Conservation (phyloP, 1,140 invertebrate genomes). For the Hyphantria cunea region DNA sequence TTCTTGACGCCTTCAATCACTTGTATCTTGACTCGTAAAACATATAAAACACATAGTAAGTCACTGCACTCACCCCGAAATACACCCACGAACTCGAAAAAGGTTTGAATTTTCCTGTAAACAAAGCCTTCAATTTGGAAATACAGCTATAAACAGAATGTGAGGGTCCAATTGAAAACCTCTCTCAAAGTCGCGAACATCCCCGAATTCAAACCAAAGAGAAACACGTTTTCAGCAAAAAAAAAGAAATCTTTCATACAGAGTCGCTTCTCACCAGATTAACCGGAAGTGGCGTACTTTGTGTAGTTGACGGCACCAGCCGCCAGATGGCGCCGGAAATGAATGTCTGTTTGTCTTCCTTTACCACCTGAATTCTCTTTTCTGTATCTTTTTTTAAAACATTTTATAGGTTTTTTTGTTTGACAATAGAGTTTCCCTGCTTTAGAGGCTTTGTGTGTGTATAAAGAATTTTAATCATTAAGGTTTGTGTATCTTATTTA, state of each 20-base stretch:
- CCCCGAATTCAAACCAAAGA: slow-evolving; percentile 22
- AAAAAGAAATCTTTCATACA: slow-evolving; percentile 19
- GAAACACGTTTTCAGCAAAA: slow-evolving; percentile 16
- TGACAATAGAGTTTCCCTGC: slow-evolving; percentile 1
- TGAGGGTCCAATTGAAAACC: background rate
- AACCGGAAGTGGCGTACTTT: slow-evolving; percentile 29
- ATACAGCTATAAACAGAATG: background rate
- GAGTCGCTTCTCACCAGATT: slow-evolving; percentile 26
- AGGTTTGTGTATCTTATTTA: background rate
- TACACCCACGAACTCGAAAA: too few species aligned
- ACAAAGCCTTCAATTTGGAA: slow-evolving; percentile 2
- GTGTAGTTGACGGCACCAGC: slow-evolving; percentile 30
- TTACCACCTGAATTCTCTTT: slow-evolving; percentile 33
- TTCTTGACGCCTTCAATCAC: too few species aligned
- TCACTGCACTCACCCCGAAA: too few species aligned
- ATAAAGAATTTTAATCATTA: background rate
- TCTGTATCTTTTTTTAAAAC: slow-evolving; percentile 11
- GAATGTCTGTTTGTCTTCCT: slow-evolving; percentile 41
- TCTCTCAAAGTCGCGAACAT: slow-evolving; percentile 4
- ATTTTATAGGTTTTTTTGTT: slow-evolving; percentile 5
- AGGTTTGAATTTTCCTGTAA: background rate
- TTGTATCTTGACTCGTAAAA: too few species aligned
- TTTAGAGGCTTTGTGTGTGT: background rate
- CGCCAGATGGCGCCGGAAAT: slow-evolving; percentile 36
- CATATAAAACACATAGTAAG: too few species aligned